Base-by-base conservation (phyloP, 2,888 invertebrate species). In the Phasia obesa region DNA sequence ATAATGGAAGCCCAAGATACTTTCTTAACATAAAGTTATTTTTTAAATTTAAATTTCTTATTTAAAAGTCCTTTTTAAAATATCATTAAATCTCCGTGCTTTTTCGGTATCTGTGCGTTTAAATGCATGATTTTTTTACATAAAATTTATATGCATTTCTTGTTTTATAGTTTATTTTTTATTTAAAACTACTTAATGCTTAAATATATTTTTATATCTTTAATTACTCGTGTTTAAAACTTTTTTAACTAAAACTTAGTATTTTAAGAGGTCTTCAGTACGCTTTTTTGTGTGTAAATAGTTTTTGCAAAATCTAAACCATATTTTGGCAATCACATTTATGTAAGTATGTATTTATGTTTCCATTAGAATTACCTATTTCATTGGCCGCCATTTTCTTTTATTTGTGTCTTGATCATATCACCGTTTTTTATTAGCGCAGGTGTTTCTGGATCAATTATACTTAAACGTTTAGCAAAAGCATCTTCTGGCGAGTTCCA, bases 401-500 rank as follows among this genome's bases (percentile, higher is more conserved):
- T 83, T 4, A 79, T 70, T 67, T 74, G 42, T 70, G 71, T 80
- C 17, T 86, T 86, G 11, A 67, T 27, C 2, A 65, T 35, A 59
- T 84, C 78, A 23, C 84, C 84, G 57, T 86, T 86, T 47, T 69
- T 23, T 25, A 86, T 71, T 9, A 86, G 69, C 31, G 86, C 85
- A 0, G 86, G 86, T 27, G 85, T 65, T 75, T 86, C 86, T 3
- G 82, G 70, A 77, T 86, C 86, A 67, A 80, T 76, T 21, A 74
- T 62, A 51, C 69, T 85, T 0, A 84, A 60, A 5, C 85, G 85
- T 21, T 85, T 76, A 13, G 77, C 77, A 60, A 85, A 64, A 77
- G 85, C 81, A 69, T 86, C 85, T 23, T 88, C 86, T 0, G 93
- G 93, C 53, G 93, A 93, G 69, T 94, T 93, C 94, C 94, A 94